Conservation (phyloP, 1,140 invertebrate genomes). For the Orius laevigatus region DNA sequence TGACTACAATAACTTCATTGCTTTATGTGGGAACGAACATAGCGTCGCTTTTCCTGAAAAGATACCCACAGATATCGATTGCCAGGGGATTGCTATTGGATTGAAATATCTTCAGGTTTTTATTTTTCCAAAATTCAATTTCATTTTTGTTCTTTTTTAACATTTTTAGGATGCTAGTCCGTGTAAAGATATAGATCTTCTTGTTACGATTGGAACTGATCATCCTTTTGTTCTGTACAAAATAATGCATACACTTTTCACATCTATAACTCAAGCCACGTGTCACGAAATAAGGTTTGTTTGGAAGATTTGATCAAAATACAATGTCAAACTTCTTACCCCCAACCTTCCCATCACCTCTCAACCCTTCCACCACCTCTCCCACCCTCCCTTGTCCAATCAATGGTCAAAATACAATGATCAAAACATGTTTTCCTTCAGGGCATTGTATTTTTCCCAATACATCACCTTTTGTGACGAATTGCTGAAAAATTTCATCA, state of each 20-base stretch:
- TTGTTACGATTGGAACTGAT: too few relatives aligned
- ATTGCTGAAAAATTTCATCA: not conserved
- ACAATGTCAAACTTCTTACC: too few relatives aligned
- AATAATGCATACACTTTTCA: not conserved
- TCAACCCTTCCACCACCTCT: too few relatives aligned
- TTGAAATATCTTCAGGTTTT: not conserved
- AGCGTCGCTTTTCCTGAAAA: slow-evolving; percentile 1
- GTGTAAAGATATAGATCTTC: too few relatives aligned
- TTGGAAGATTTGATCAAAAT: not conserved
- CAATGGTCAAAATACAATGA: not conserved
- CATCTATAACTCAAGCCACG: not conserved
- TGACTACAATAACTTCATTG: slow-evolving; percentile 10
- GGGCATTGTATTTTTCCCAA: slow-evolving; percentile 11
- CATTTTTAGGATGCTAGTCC: not conserved
- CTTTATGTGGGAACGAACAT: not conserved
- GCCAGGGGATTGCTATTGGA: not conserved
- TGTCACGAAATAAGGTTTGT: not conserved
- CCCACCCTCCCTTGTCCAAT: too few relatives aligned
- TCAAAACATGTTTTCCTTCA: slow-evolving; percentile 2
- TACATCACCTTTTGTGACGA: slow-evolving; percentile 7
- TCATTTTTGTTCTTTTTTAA: not conserved
- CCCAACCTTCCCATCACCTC: too few relatives aligned
- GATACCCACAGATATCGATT: not conserved
- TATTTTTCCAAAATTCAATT: not conserved
- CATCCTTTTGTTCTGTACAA: too few relatives aligned